Evolutionary conservation across 2,797 vertebrate species (phyloP), one percentile per base, ranked within the genome.

Genomic region (Syngnathus rostellatus): DNA sequence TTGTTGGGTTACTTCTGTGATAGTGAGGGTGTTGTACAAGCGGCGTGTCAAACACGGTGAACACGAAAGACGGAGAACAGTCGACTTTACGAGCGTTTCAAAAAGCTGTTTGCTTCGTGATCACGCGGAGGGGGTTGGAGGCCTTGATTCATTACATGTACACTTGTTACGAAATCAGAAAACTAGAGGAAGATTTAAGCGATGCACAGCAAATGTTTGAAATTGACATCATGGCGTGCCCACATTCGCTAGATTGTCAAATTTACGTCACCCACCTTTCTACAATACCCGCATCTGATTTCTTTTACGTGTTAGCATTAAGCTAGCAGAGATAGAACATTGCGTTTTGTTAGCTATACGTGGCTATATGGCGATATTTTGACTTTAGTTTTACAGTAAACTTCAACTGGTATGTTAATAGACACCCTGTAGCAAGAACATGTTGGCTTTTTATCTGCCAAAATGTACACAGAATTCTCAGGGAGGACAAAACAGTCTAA

Each of bases 61-160:
- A 55, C 21, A 55, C 16, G 23, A 57, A 57, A 25, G 54, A 57
- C 25, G 12, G 5, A 57, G 23, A 40, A 19, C 59, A 40, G 59
- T 68, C 53, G 64, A 68, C 66, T 60, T 51, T 66, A 62, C 66
- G 65, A 79, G 14, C 5, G 14, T 14, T 31, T 31, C 23, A 37
- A 62, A 72, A 69, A 72, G 58, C 23, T 54, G 54, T 55, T 71
- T 65, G 66, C 73, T 76, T 62, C 65, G 63, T 70, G 37, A 64
- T 16, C 77, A 81, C 82, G 86, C 83, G 74, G 40, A 31, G 66
- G 68, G 46, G 77, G 69, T 76, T 78, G 76, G 63, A 68, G 73
- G 73, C 70, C 71, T 67, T 46, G 63, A 38, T 77, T 83, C 78
- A 85, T 83, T 83, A 81, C 76, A 82, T 84, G 75, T 73, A 63